These are phyloP conservation scores for Philhelius pedissequus DNA, from an alignment of 2,888 invertebrate species.

Conservation along the genomic window DNA sequence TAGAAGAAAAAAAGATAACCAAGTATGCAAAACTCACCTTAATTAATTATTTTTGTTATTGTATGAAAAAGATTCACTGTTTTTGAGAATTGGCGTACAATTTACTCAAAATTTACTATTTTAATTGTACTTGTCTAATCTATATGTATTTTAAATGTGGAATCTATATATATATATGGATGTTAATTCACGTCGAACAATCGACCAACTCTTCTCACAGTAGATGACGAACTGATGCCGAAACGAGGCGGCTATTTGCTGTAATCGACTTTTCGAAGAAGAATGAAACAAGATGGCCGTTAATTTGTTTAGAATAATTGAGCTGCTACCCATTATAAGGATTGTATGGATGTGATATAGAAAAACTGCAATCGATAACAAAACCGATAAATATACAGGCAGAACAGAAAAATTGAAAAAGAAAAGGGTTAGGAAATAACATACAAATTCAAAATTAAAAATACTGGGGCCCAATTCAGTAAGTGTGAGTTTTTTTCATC, in stretches of 20 bases:
- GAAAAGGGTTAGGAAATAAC: too few relatives aligned
- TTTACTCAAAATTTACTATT: constrained; percentile 5
- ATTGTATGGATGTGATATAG: neutral
- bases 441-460: too few relatives aligned
- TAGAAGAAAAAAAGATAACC: neutral
- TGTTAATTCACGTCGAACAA: constrained; percentile 17
- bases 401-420: too few relatives aligned
- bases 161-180: neutral
- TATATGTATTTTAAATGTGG: neutral
- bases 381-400: too few relatives aligned
- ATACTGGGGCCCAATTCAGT: too few relatives aligned
- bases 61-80: constrained; percentile 23
- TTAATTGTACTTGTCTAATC: constrained; percentile 48
- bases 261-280: constrained; percentile 40
- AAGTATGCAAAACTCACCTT: constrained; percentile 54
- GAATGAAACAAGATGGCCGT: constrained; percentile 25
- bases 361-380: too few relatives aligned
- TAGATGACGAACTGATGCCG: constrained; percentile 66
- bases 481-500: too few relatives aligned
- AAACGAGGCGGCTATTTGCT: constrained; percentile 41
- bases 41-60: constrained; percentile 9
- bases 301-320: neutral
- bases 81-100: constrained; percentile 50
- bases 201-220: constrained; percentile 55
- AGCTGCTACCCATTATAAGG: neutral